These are phyloP conservation scores for Campylomormyrus numenius DNA, from an alignment of 2,113 vertebrate species.

Conservation along the genomic window DNA sequence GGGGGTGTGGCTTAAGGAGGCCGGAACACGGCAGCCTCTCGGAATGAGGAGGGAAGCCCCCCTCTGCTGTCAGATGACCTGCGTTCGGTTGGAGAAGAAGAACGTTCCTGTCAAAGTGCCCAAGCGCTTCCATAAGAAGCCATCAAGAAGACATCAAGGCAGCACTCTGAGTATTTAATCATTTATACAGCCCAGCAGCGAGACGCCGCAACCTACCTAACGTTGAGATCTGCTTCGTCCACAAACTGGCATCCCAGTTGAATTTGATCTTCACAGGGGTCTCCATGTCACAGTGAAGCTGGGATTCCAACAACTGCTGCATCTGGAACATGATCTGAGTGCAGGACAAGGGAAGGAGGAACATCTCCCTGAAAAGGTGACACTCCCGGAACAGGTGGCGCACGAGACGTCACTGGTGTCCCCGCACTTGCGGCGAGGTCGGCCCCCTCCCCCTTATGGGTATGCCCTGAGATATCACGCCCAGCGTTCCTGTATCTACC, in stretches of 20 bases:
- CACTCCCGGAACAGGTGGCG: not conserved
- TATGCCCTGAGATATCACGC: not conserved
- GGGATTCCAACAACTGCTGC: constrained; percentile 80
- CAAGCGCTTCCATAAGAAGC: not conserved
- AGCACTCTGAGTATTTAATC: not conserved
- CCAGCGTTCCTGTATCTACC: too few species aligned
- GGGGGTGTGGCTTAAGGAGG: constrained; percentile 63
- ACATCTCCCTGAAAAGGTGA: not conserved
- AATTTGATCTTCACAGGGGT: constrained; percentile 86
- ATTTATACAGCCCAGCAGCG: not conserved
- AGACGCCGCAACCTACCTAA: constrained; percentile 62
- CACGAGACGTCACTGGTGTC: not conserved
- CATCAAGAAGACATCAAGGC: not conserved
- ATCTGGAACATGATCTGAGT: constrained; percentile 90
- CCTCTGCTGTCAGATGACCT: constrained; percentile 81
- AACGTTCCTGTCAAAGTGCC: not conserved
- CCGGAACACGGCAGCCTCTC: constrained; percentile 61
- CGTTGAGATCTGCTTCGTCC: constrained; percentile 86
- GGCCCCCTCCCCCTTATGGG: not conserved
- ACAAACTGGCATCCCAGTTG: constrained; percentile 94
- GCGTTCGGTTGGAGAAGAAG: constrained; percentile 27
- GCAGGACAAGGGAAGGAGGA: constrained; percentile 10
- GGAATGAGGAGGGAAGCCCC: constrained; percentile 62
- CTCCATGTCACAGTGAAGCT: constrained; percentile 65
- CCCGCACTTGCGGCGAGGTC: not conserved